phyloP scores from a whole-genome alignment of 1,140 invertebrate genomes.

The Chrysopa pallens region DNA sequence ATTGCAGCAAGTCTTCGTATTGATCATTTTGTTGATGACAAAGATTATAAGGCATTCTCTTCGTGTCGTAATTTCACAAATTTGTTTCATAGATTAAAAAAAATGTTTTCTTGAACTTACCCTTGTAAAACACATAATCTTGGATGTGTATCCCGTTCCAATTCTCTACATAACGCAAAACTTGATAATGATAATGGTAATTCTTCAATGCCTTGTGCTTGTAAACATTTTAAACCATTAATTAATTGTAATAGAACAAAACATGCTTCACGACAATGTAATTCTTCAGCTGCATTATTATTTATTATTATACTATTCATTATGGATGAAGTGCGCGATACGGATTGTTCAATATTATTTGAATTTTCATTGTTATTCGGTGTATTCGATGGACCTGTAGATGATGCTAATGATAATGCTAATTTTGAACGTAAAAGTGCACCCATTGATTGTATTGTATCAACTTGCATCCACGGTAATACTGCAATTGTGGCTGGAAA shows the following conservation, averaged over 20 bases:
- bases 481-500: slow-evolving; percentile 54
- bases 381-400: slow-evolving; percentile 20
- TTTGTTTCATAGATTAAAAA: too few relatives aligned
- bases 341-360: slow-evolving; percentile 7
- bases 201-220: slow-evolving; percentile 66
- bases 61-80: too few relatives aligned
- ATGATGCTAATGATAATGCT: slow-evolving; percentile 21
- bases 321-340: slow-evolving; percentile 20
- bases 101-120: slow-evolving; percentile 29
- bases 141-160: slow-evolving; percentile 32
- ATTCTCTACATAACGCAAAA: slow-evolving; percentile 35
- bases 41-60: too few relatives aligned
- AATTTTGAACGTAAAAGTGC: slow-evolving; percentile 29
- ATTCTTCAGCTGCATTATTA: slow-evolving; percentile 10
- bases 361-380: slow-evolving; percentile 3
- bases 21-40: too few relatives aligned
- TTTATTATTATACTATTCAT: slow-evolving; percentile 18
- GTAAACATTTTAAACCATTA: slow-evolving; percentile 62
- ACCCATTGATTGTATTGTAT: slow-evolving; percentile 46
- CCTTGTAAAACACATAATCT: slow-evolving; percentile 55
- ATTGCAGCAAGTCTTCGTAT: too few relatives aligned
- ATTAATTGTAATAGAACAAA: slow-evolving; percentile 66
- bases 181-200: slow-evolving; percentile 44
- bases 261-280: slow-evolving; percentile 23
- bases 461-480: slow-evolving; percentile 45